Percentiles rank a stretch among this genome's conserved stretches.
These are phyloP conservation scores for Daphoenositta chrysoptera DNA, from an alignment of 2,113 vertebrate genomes.

Conservation along the genomic window DNA sequence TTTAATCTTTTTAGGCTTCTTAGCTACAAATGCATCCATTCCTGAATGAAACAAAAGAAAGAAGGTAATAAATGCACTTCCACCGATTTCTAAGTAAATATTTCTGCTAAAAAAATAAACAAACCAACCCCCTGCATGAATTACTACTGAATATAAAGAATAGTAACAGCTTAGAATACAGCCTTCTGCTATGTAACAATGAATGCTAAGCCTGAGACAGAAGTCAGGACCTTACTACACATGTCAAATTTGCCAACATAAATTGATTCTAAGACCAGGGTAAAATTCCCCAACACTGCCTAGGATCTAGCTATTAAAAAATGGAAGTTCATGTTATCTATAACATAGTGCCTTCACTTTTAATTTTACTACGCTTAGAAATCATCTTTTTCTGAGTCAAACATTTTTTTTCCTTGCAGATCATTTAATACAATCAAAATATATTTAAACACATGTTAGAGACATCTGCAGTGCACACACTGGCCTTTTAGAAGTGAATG, in stretches of 20 bases:
- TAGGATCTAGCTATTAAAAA: neutral
- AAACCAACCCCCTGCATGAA: no score
- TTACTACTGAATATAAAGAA: neutral
- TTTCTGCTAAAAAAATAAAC: neutral
- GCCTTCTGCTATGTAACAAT: neutral
- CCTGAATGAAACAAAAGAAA: constrained; percentile 70
- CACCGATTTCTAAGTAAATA: neutral
- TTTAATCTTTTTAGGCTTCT: constrained; percentile 78
- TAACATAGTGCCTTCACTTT: neutral
- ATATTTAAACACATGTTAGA: neutral
- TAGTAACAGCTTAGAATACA: neutral
- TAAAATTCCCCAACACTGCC: neutral
- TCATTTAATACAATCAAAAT: neutral
- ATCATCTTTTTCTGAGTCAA: neutral
- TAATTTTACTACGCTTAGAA: neutral
- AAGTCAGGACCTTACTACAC: neutral
- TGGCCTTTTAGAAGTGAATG: neutral
- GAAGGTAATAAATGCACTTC: neutral
- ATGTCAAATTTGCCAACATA: neutral
- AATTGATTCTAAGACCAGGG: neutral
- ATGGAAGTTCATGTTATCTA: neutral
- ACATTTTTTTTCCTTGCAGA: neutral
- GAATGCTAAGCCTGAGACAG: neutral
- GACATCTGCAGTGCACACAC: neutral
- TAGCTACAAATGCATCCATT: constrained; percentile 80